Base-by-base conservation (phyloP, 1,140 invertebrate genomes). In the Coelopa frigida region DNA sequence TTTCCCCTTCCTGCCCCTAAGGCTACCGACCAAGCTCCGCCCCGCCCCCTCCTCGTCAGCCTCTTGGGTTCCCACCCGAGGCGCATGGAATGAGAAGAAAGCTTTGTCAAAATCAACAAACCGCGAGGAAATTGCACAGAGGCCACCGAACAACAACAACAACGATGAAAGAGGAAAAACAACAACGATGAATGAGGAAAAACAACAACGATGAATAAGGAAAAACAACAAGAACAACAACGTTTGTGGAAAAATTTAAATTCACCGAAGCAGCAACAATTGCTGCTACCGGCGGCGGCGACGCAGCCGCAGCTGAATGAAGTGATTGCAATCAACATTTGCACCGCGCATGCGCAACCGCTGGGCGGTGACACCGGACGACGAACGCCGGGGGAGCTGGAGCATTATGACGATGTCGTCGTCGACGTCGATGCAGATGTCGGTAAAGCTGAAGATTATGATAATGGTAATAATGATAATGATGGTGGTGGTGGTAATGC, bases 311-410 rank as follows among this genome's bases (percentile, higher is more conserved):
- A 29, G 14, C 33, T 32, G 31, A 21, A 21, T 17, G 27, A 43
- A 43, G 41, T 43, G 41, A 43, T 43, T 43, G 41, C 41, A 43
- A 43, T 43, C 41, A 43, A 43, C 33, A 43, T 43, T 43, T 15
- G 22, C n/a, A n/a, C n/a, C n/a, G n/a, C n/a, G n/a, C n/a, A n/a
- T n/a, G n/a, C n/a, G n/a, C n/a, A n/a, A n/a, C n/a, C n/a, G n/a
- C n/a, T n/a, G n/a, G n/a, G n/a, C n/a, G n/a, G n/a, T n/a, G n/a
- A n/a, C n/a, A n/a, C n/a, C n/a, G n/a, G n/a, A n/a, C n/a, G n/a
- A n/a, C n/a, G n/a, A n/a, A n/a, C n/a, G n/a, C n/a, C n/a, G n/a
- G n/a, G n/a, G n/a, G n/a, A n/a, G n/a, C n/a, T n/a, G n/a, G n/a
- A n/a, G n/a, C n/a, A n/a, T n/a, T n/a, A n/a, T n/a, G n/a, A n/a